Evolutionary conservation across 1,140 invertebrate species (phyloP), one percentile per base, ranked within the genome.

Genomic region (Hycleus phaleratus): DNA sequence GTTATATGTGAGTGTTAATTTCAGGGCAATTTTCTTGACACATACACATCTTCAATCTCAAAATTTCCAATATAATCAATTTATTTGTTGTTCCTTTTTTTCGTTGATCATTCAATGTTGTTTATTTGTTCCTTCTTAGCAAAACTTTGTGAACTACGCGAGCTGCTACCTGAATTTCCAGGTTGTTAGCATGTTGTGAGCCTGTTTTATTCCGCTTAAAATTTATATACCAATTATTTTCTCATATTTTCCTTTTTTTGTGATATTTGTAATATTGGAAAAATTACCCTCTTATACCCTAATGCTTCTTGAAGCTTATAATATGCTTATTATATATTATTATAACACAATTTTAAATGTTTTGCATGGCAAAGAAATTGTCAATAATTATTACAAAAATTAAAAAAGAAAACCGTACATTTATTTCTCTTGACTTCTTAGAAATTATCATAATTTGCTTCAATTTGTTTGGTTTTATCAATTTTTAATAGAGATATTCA

Each of bases 101-200:
- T 12, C 12, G 26, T 56, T 44, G 38, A n/a, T 47, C 12, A 26
- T 56, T 56, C 26, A 25, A 25, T 10, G 26, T 9, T 38, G 38
- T 38, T 6, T 46, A 43, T 44, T 49, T 49, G 43, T 56, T 55
- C 2, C 38, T 60, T 49, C 42, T 53, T 47, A 60, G 50, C 18
- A 18, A 7, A 32, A 32, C 54, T 52, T 25, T 45, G 26, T 47
- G 49, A 50, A 57, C 38, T 39, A 49, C 46, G 66, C 63, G 60
- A 73, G 71, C 70, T 71, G 71, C 72, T 73, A 73, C 70, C 70
- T 68, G 48, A 60, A 40, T 57, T 32, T 32, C 32, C 40, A 56
- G 68, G 71, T 73, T 73, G 72, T 73, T 72, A 73, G 72, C 72
- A 73, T 73, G 72, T 73, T 73, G 72, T 73, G 72, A 73, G 72